Evolutionary conservation across 30 jellyfish, hydroid and myxozoan genomes (phyloP).

Genomic region (Cassiopea andromeda): DNA sequence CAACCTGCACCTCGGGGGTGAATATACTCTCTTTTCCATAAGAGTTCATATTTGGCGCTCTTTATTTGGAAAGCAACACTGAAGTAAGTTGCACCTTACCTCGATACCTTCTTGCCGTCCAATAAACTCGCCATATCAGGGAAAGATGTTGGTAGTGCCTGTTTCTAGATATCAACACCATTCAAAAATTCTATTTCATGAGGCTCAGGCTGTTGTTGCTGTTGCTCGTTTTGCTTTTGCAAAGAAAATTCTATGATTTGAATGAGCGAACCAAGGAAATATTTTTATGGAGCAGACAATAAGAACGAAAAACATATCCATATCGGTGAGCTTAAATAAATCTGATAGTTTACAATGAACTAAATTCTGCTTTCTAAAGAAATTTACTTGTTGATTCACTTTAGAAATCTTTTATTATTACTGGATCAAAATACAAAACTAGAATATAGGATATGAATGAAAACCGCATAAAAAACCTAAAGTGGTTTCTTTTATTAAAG

Average conservation of each 20-base stretch:
- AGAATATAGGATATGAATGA: too few relatives aligned
- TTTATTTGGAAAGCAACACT: background rate
- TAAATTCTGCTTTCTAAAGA: background rate
- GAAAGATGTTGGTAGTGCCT: too few relatives aligned
- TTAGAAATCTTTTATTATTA: too few relatives aligned
- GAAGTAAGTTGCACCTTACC: background rate
- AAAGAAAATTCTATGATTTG: background rate
- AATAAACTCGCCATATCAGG: slow-evolving; percentile 37
- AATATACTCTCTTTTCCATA: too few relatives aligned
- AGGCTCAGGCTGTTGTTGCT: background rate
- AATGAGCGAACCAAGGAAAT: background rate
- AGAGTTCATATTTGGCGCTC: too few relatives aligned
- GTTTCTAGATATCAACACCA: background rate
- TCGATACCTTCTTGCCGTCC: slow-evolving; percentile 49
- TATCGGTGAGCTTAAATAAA: background rate
- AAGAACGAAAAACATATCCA: background rate
- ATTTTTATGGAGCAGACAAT: background rate
- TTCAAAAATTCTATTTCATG: background rate
- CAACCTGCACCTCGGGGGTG: too few relatives aligned
- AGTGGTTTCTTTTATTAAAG: too few relatives aligned
- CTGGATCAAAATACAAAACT: too few relatives aligned
- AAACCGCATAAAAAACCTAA: too few relatives aligned
- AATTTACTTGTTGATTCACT: too few relatives aligned
- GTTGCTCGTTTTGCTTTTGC: background rate
- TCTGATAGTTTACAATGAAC: background rate